Conservation (phyloP, 2,888 invertebrate species). For the Agriopis leucophaearia region DNA sequence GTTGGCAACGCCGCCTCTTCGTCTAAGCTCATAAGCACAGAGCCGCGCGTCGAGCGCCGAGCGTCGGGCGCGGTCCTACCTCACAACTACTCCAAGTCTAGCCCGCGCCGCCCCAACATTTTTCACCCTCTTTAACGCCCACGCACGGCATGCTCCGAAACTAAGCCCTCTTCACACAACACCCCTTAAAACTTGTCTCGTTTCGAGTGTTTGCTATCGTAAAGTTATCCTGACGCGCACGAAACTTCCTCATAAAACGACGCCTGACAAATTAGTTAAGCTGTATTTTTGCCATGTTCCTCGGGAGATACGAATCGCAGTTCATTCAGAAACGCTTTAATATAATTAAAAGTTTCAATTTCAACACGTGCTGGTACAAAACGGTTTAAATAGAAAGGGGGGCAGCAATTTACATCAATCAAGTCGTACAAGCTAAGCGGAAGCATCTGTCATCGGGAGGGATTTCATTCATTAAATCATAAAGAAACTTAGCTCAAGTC, state of each 20-base stretch:
- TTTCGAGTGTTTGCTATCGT: constrained; percentile 38
- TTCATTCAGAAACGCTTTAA: constrained; percentile 17
- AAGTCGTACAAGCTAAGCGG: constrained; percentile 62
- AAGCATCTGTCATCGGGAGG: constrained; percentile 68
- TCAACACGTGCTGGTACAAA: constrained; percentile 43
- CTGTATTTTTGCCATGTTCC: constrained; percentile 16
- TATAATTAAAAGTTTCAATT: constrained; percentile 26
- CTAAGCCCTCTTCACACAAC: constrained; percentile 44
- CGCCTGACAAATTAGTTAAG: constrained; percentile 24
- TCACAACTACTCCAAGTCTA: constrained; percentile 40
- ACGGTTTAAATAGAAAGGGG: constrained; percentile 48
- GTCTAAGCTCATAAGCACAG: constrained; percentile 40
- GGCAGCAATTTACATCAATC: constrained; percentile 54
- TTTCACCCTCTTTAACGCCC: constrained; percentile 40
- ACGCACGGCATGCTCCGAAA: constrained; percentile 39
- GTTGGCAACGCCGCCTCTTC: constrained; percentile 64
- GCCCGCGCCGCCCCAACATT: constrained; percentile 42
- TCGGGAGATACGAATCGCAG: constrained; percentile 6
- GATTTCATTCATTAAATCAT: constrained; percentile 68
- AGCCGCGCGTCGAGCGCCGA: constrained; percentile 43
- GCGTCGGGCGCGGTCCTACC: constrained; percentile 39
- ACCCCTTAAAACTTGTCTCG: constrained; percentile 45
- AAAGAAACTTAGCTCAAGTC: constrained; percentile 58
- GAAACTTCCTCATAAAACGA: constrained; percentile 20
- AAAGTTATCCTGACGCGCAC: constrained; percentile 26